Base-by-base conservation (phyloP, 2,888 invertebrate genomes). In the Lithophane socia region DNA sequence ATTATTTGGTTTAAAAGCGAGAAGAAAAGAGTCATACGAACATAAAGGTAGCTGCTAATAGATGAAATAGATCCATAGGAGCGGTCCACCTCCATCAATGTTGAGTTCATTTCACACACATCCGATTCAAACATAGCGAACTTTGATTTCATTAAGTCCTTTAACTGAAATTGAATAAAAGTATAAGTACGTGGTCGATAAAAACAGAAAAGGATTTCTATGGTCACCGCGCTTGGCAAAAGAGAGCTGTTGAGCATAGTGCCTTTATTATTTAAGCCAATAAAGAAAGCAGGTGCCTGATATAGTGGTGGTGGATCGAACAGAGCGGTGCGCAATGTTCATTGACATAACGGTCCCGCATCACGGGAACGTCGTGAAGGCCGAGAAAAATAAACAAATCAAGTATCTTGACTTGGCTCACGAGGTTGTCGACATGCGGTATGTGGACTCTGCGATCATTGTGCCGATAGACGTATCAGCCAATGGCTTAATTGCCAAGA, bases 111-210 rank as follows among this genome's bases (percentile, higher is more conserved):
- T 24, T 42, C 2, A 65, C 54, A 12, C 29, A 61, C 0, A 1
- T 63, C 65, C 3, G 71, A 68, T 9, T 87, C 85, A 47, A 73
- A 79, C 7, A 88, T 13, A 9, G 85, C 72, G 70, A 88, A 94
- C 74, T 88, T 93, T 1, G 93, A 91, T 81, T 90, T 92, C 9
- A 93, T 78, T 18, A 94, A 84, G 52, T 94, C 92, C 44, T 90
- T 90, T 0, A 94, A 87, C 94, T 94, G 74, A 47, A 83, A 85
- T 80, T 12, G 12, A 56, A 58, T 61, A 13, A 61, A 24, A 16
- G 18, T 0, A 52, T 49, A 49, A 63, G 12, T 12, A 16, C 2
- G 18, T 8, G 37, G n/a, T 54, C 13, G 52, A 52, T 29, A 64
- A n/a, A 24, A n/a, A 0, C 2, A 3, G 29, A 16, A 37, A 7